phyloP scores from a whole-genome alignment of 2,797 vertebrate genomes.

The Channallabes apus region DNA sequence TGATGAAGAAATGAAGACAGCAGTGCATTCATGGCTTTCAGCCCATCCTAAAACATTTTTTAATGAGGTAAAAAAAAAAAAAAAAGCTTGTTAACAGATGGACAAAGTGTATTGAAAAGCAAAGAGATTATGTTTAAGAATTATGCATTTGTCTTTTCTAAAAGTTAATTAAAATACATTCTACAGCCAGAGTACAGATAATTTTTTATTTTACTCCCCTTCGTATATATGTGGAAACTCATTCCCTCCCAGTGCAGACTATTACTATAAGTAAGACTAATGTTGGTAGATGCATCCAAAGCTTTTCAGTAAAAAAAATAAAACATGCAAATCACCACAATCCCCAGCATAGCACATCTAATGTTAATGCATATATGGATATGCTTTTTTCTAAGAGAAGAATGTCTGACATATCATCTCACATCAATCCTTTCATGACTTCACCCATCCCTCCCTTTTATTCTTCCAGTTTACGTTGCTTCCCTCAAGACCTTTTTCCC shows the following conservation, averaged over 20 bases:
- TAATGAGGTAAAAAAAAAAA: too few species aligned
- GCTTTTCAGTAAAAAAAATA: neutral
- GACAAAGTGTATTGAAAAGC: too few species aligned
- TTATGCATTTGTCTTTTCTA: too few species aligned
- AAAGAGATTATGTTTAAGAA: too few species aligned
- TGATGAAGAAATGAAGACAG: too few species aligned
- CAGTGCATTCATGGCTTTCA: too few species aligned
- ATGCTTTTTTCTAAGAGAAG: neutral
- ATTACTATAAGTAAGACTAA: neutral
- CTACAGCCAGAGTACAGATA: too few species aligned
- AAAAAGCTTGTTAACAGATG: too few species aligned
- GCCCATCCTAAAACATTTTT: too few species aligned
- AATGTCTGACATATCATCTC: neutral
- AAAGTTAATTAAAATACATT: too few species aligned
- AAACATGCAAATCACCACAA: neutral
- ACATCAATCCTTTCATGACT: neutral
- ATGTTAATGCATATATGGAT: neutral
- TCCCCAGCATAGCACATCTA: neutral
- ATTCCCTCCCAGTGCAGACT: neutral
- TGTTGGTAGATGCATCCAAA: neutral
- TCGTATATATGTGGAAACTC: too few species aligned
- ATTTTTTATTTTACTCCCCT: too few species aligned
- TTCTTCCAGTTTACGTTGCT: neutral
- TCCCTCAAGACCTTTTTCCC: neutral
- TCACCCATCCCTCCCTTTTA: neutral